A percentile compares a stretch with the other conserved stretches of the same genome.
These are phyloP conservation scores for Phyllotreta striolata DNA, from an alignment of 2,888 invertebrate species.

Conservation along the genomic window DNA sequence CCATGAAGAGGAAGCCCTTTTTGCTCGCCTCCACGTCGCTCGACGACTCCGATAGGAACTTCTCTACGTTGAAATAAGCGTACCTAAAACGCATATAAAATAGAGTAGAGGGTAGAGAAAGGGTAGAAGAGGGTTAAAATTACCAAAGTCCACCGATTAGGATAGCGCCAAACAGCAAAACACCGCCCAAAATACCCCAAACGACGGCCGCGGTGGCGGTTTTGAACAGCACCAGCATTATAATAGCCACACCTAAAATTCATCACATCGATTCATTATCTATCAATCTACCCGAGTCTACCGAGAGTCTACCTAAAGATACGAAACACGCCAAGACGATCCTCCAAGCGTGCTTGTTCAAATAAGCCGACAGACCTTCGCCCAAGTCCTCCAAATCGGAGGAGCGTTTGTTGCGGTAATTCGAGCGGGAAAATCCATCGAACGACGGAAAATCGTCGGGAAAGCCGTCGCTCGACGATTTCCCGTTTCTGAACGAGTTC, in stretches of 20 bases:
- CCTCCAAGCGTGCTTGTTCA: constrained; percentile 41
- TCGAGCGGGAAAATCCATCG: not conserved
- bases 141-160: constrained; percentile 38
- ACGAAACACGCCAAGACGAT: constrained; percentile 41
- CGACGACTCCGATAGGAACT: not conserved
- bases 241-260: constrained; percentile 41
- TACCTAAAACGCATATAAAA: constrained; percentile 31
- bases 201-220: constrained; percentile 41
- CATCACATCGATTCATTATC: not conserved
- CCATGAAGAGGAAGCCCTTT: constrained; percentile 16
- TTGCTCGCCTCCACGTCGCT: not conserved
- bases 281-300: not conserved
- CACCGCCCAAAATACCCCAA: constrained; percentile 43
- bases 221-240: constrained; percentile 43
- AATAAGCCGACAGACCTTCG: constrained; percentile 13
- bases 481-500: no score
- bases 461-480: not conserved
- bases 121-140: constrained; percentile 16
- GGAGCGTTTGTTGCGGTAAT: constrained; percentile 9
- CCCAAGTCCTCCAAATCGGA: not conserved
- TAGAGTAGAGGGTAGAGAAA: not conserved
- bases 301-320: constrained; percentile 45
- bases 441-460: not conserved
- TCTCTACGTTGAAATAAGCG: constrained; percentile 10
- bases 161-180: constrained; percentile 30